Evolutionary conservation across 2,888 invertebrate genomes (phyloP), one percentile per base, ranked within the genome.

Genomic region (Periphyllus acericola): DNA sequence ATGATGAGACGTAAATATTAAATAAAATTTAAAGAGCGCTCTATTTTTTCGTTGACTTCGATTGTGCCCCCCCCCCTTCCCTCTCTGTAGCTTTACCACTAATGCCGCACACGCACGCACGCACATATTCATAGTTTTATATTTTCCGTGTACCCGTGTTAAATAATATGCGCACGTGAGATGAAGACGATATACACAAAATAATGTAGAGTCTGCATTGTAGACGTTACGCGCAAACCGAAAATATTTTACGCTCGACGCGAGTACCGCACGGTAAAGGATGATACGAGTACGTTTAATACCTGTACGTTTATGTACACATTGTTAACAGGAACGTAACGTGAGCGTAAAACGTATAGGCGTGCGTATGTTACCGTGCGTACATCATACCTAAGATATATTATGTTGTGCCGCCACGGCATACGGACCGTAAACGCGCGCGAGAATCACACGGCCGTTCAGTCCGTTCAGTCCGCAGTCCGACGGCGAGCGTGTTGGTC

Each of bases 401-500:
- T 32, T 19, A 32, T 29, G 21, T 5, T 17, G 29, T 66, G 25
- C 29, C 46, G 46, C n/a, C 66, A 66, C 52, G 32, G 84, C 68
- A 21, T 55, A 34, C 85, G 55, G 36, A 75, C 55, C 60, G 75
- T 36, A 34, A 85, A 72, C 72, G 79, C 86, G 55, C 55, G 79
- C 72, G 86, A 72, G 86, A 72, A 79, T 55, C 72, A 32, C 36
- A 6, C 75, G 78, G 86, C 71, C 79, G 36, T n/a, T n/a, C n/a
- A 29, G 11, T 6, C 34, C 21, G 86, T 87, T 87, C 87, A 87
- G 79, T 87, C 40, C 80, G 87, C 81, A 74, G 80, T 87, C 74
- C 74, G 87, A 87, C 87, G 81, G 55, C 71, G 80, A 81, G 80
- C 87, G 87, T 25, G 87, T 87, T 87, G 81, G 87, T 87, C 80